Conservation (phyloP, 2,888 invertebrate genomes). For the Eubasilissa splendida region DNA sequence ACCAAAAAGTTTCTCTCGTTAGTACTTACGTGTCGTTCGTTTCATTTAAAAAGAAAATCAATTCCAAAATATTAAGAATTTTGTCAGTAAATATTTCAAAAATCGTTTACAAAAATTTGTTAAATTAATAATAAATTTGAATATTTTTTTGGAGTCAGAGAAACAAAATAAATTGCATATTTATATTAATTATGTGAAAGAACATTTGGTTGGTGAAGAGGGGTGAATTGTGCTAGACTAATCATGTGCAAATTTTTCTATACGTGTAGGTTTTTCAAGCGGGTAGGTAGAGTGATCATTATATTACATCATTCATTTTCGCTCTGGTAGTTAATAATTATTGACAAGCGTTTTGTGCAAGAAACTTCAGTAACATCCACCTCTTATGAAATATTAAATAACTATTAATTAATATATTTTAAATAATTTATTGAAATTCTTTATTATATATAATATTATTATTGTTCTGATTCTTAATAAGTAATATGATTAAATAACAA, state of each 20-base stretch:
- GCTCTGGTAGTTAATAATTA: constrained; percentile 14
- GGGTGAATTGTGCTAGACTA: constrained; percentile 31
- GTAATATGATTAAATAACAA: too few species aligned
- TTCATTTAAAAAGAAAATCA: constrained; percentile 29
- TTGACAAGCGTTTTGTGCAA: constrained; percentile 46
- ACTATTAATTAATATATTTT: neutral
- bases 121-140: neutral
- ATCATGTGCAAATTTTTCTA: constrained; percentile 35
- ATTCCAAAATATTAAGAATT: constrained; percentile 20
- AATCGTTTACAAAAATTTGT: neutral
- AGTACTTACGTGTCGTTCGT: constrained; percentile 40
- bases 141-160: neutral
- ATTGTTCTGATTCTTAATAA: neutral
- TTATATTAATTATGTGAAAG: neutral
- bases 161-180: constrained; percentile 20
- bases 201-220: constrained; percentile 8
- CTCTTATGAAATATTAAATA: neutral
- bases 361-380: constrained; percentile 10
- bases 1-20: constrained; percentile 58
- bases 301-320: constrained; percentile 38
- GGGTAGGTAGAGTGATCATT: constrained; percentile 43
- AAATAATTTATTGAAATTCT: neutral
- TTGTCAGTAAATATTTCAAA: neutral
- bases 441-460: neutral
- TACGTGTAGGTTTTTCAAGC: constrained; percentile 48